phyloP scores from a whole-genome alignment of 37 sponge, comb jelly and placozoan genomes.

The Aphrocallistes beatrix region DNA sequence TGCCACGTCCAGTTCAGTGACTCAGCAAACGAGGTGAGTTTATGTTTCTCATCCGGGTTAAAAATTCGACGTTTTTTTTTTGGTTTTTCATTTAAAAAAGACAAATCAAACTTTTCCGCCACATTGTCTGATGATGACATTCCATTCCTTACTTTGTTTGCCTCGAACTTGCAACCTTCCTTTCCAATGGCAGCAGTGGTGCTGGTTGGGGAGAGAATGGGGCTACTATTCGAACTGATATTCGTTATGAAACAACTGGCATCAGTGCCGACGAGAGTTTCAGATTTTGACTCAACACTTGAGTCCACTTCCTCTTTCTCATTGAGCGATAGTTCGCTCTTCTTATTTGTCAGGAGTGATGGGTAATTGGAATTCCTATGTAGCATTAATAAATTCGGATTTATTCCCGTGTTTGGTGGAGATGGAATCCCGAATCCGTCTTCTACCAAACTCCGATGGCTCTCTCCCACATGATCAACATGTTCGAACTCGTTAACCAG shows the following conservation, averaged over 20 bases:
- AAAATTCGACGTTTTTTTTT: conserved; percentile 18
- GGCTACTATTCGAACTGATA: background rate
- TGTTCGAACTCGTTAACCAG: conserved; percentile 4
- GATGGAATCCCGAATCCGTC: background rate
- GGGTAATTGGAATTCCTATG: background rate
- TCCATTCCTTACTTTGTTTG: background rate
- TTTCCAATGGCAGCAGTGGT: background rate
- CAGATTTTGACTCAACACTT: background rate
- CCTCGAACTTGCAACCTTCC: background rate
- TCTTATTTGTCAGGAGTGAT: background rate
- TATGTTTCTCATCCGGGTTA: background rate
- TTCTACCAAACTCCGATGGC: background rate
- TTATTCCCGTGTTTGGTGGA: background rate
- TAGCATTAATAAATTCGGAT: background rate
- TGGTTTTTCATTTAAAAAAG: conserved; percentile 2
- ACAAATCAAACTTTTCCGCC: conserved; percentile 1
- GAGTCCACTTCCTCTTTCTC: background rate
- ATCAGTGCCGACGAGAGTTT: background rate
- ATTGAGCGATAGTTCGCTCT: too few relatives aligned
- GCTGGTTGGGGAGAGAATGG: background rate
- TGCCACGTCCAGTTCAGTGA: conserved; percentile 10
- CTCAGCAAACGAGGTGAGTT: background rate
- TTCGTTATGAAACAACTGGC: conserved; percentile 10
- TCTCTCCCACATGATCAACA: background rate
- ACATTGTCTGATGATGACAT: background rate